Evolutionary conservation across 2,797 vertebrate species (phyloP).

Genomic region (Iguana delicatissima): DNA sequence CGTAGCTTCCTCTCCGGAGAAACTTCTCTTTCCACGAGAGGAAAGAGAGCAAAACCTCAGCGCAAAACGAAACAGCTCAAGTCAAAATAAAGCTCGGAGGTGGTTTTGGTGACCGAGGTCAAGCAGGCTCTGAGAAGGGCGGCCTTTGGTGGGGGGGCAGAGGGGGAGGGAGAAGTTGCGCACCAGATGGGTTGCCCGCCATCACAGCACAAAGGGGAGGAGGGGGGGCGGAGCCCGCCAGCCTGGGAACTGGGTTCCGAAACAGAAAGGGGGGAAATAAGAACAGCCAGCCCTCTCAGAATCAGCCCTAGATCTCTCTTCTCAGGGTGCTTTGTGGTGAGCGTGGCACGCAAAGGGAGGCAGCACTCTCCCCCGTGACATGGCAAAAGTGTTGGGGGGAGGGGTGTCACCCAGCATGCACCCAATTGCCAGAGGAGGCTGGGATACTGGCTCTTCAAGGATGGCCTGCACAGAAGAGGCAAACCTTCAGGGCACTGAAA

Average conservation of each 20-base stretch:
- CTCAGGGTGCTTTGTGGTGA: background rate
- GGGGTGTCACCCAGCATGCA: background rate
- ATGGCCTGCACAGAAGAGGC: too few relatives aligned
- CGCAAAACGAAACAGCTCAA: slow-evolving; percentile 73
- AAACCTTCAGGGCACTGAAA: too few relatives aligned
- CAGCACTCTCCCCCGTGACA: background rate
- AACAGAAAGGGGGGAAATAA: background rate
- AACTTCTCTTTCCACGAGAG: slow-evolving; percentile 73
- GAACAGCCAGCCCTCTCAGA: background rate
- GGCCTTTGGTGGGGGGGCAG: slow-evolving; percentile 19
- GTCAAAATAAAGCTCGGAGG: slow-evolving; percentile 80
- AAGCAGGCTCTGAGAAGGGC: background rate
- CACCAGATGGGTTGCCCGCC: slow-evolving; percentile 41
- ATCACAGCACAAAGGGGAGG: slow-evolving; percentile 1
- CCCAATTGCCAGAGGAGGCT: too few relatives aligned
- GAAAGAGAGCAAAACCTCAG: slow-evolving; percentile 87
- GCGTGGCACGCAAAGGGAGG: background rate
- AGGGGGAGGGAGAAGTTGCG: slow-evolving; percentile 64
- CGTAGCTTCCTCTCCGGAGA: slow-evolving; percentile 86
- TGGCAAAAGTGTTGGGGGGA: slow-evolving; percentile 37
- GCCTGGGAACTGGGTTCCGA: slow-evolving; percentile 61
- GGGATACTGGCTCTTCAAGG: too few relatives aligned
- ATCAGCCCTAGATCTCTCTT: slow-evolving; percentile 45
- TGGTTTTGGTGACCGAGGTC: slow-evolving; percentile 87
- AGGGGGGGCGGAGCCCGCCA: slow-evolving; percentile 16